Conservation (phyloP, 2,888 invertebrate species). For the Euzophera pinguis region DNA sequence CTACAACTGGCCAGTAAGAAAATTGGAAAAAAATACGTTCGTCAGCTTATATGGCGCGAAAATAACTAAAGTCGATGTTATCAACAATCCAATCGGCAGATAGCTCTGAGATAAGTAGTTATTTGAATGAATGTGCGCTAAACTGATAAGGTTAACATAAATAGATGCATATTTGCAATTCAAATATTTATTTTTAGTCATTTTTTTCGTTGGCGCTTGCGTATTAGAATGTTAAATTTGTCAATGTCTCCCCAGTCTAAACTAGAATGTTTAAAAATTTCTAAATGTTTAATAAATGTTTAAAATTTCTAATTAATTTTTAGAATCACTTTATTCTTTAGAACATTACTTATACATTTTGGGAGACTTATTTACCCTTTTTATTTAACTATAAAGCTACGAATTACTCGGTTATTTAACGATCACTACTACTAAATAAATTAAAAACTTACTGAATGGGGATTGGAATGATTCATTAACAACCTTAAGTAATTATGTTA, state of each 20-base stretch:
- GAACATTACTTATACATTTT: no score
- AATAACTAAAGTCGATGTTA: conserved; percentile 1
- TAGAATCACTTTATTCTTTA: no score
- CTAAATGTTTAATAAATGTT: no score
- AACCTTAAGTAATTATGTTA: no score
- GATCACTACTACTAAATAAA: no score
- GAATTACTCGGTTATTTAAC: no score
- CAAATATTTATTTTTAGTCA: not conserved
- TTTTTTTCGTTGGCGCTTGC: not conserved
- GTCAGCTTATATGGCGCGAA: not conserved
- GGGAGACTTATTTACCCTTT: no score
- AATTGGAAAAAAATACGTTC: not conserved
- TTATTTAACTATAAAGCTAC: no score
- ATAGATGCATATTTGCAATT: not conserved
- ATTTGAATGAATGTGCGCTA: conserved; percentile 9
- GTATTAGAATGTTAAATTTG: not conserved
- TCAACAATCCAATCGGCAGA: conserved; percentile 4
- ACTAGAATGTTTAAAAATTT: no score
- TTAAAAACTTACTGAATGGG: no score
- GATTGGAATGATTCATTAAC: no score
- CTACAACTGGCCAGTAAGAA: not conserved
- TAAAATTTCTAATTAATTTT: no score
- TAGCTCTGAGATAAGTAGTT: not conserved
- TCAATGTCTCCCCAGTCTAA: not conserved
- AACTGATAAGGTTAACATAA: not conserved